Conservation (phyloP, 2,113 vertebrate species). For the Corythaixoides concolor region DNA sequence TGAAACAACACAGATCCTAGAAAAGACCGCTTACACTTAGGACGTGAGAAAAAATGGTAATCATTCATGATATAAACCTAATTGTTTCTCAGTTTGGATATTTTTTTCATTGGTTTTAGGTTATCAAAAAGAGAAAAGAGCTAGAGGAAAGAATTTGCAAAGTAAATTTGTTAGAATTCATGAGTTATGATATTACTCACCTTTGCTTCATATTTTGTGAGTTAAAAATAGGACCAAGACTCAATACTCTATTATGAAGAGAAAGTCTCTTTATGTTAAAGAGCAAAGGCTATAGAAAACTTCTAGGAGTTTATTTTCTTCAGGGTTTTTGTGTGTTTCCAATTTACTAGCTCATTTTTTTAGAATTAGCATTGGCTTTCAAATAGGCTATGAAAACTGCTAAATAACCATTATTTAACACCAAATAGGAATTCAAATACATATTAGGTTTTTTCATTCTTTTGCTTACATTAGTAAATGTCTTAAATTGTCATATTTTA, state of each 20-base stretch:
- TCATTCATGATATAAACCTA: not conserved
- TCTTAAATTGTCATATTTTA: not conserved
- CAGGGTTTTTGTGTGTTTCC: not conserved
- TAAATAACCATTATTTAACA: not conserved
- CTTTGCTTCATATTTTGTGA: not conserved
- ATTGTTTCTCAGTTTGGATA: not conserved
- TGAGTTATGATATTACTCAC: not conserved
- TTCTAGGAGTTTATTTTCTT: not conserved
- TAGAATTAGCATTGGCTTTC: not conserved
- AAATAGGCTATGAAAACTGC: not conserved
- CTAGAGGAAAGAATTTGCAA: not conserved
- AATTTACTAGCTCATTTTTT: not conserved
- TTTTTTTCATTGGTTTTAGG: not conserved
- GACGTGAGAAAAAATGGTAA: not conserved
- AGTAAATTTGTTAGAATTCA: not conserved
- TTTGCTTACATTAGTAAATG: not conserved
- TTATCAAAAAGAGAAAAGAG: not conserved
- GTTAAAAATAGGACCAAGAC: not conserved
- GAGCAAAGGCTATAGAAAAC: not conserved
- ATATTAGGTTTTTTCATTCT: not conserved
- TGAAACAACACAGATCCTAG: not conserved
- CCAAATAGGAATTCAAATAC: not conserved
- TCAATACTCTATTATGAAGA: not conserved
- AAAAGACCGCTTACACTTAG: not conserved
- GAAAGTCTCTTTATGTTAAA: not conserved